Evolutionary conservation across 2,888 invertebrate species (phyloP).

Genomic region (Aphidoletes aphidimyza): DNA sequence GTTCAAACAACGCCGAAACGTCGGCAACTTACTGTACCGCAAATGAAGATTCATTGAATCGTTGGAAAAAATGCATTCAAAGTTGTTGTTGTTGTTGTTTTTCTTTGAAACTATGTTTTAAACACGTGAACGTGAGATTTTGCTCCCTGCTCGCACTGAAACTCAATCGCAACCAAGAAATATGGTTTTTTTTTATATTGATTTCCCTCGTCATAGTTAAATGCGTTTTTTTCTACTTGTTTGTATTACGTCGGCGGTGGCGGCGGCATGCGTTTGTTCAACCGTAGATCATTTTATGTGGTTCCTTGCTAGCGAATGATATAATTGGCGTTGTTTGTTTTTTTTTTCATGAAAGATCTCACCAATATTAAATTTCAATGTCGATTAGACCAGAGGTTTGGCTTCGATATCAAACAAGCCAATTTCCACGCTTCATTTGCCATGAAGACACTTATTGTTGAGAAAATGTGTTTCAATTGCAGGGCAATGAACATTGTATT

Average conservation of each 20-base stretch:
- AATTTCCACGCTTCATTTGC: background rate
- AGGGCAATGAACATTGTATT: background rate
- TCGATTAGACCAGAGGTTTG: slow-evolving; percentile 11
- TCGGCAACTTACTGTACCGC: background rate
- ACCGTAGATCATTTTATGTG: slow-evolving; percentile 2
- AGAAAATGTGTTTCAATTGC: background rate
- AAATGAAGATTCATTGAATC: background rate
- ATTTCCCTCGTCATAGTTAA: slow-evolving; percentile 2
- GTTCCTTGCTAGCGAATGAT: background rate
- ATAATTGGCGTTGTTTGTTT: background rate
- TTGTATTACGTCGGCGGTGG: background rate
- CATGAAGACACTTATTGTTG: background rate
- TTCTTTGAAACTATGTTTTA: background rate
- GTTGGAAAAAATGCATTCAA: too few relatives aligned
- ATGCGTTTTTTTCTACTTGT: background rate
- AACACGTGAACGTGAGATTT: background rate
- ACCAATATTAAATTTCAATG: slow-evolving; percentile 26
- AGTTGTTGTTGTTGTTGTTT: background rate
- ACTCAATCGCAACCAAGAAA: background rate
- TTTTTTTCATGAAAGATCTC: background rate
- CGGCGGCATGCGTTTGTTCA: slow-evolving; percentile 22
- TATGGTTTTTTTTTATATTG: background rate
- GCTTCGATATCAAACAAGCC: background rate
- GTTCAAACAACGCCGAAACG: slow-evolving; percentile 44
- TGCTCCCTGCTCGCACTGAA: background rate